Percentiles rank a stretch among this genome's conserved stretches.
Conservation (phyloP, 2,888 invertebrate genomes). For the Chirona hameri region DNA sequence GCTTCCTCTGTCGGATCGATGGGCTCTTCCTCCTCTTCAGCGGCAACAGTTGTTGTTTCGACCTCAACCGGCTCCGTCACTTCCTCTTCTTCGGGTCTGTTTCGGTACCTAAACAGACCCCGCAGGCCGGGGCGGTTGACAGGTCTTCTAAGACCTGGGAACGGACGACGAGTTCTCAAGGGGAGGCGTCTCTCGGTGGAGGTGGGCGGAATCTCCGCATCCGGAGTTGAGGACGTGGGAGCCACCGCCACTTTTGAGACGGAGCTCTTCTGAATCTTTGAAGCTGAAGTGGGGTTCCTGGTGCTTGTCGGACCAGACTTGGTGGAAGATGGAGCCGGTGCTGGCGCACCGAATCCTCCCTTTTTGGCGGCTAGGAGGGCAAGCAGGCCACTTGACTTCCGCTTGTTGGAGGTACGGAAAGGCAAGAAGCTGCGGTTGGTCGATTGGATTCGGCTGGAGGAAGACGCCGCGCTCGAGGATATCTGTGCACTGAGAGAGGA, state of each 20-base stretch:
- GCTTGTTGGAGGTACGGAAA: background rate
- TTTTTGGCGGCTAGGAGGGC: slow-evolving; percentile 1
- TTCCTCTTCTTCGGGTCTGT: background rate
- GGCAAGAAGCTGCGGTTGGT: slow-evolving; percentile 23
- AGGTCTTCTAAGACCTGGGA: background rate
- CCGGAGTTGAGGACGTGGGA: background rate
- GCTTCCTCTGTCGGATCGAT: background rate
- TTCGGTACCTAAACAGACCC: background rate
- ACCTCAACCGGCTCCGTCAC: background rate
- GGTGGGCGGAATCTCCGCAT: background rate
- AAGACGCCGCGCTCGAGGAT: background rate
- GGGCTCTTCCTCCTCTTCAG: background rate
- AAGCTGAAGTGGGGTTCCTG: too few relatives aligned
- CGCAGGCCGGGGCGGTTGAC: background rate
- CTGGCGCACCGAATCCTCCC: background rate
- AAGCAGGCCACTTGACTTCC: background rate
- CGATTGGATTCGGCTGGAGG: background rate
- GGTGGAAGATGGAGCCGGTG: background rate
- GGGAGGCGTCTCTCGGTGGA: background rate
- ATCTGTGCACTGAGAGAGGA: background rate
- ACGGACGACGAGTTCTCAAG: background rate
- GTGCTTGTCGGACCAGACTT: background rate
- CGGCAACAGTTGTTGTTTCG: background rate
- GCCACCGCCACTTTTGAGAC: background rate
- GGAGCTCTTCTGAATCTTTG: background rate